phyloP scores from a whole-genome alignment of 2,888 invertebrate species.

The Spisula subtruncata region DNA sequence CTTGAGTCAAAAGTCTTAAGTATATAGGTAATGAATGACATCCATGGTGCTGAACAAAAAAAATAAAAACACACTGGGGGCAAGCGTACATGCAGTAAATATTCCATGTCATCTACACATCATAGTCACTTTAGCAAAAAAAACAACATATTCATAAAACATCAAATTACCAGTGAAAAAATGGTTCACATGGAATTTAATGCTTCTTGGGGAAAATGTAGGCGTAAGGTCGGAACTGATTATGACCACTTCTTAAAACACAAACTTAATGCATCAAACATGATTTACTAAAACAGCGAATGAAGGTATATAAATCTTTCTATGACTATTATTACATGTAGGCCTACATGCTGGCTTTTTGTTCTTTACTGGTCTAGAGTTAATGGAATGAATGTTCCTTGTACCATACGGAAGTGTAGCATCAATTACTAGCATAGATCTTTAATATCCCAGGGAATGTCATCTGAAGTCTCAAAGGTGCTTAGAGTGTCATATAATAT shows the following conservation, averaged over 20 bases:
- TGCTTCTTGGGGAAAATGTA: not conserved
- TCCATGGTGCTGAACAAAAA: not conserved
- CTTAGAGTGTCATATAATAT: no score
- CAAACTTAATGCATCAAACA: not conserved
- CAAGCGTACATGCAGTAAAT: not conserved
- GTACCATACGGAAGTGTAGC: not conserved
- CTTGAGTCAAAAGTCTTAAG: not conserved
- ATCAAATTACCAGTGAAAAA: not conserved
- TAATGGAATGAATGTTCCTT: not conserved
- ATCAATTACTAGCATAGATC: not conserved
- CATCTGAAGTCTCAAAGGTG: no score
- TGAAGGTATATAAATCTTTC: no score
- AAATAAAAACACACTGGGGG: not conserved
- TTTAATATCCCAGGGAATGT: no score
- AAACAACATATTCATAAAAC: constrained; percentile 1
- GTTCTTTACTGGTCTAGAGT: not conserved
- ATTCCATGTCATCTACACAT: not conserved
- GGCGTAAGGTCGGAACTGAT: not conserved
- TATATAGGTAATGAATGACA: constrained; percentile 12
- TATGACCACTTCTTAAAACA: not conserved
- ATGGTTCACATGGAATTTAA: not conserved
- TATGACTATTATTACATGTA: not conserved
- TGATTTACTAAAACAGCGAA: not conserved
- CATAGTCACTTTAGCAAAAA: constrained; percentile 17
- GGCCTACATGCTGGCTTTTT: not conserved